These are phyloP conservation scores for Ophion costatus DNA, from an alignment of 2,888 invertebrate species.

Conservation along the genomic window DNA sequence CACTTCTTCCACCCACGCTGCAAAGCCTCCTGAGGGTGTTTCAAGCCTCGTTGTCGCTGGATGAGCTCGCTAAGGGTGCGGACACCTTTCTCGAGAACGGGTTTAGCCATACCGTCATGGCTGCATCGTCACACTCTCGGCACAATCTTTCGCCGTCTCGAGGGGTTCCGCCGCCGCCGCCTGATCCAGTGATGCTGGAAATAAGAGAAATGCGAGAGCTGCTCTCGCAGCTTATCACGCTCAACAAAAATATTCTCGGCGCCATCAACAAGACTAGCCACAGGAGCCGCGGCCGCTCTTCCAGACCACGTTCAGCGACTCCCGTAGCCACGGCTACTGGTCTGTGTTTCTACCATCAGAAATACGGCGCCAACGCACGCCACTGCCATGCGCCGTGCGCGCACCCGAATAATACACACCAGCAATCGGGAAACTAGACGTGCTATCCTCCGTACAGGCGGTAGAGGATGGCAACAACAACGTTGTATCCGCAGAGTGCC, in stretches of 20 bases:
- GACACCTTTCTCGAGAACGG: background rate
- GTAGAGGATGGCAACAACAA: too few species aligned
- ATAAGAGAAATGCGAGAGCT: background rate
- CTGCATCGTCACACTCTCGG: slow-evolving; percentile 21
- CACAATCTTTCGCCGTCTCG: background rate
- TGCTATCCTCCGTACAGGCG: too few species aligned
- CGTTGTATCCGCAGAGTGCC: too few species aligned
- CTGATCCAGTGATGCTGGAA: background rate
- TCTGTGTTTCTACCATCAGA: slow-evolving; percentile 23
- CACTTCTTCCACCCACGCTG: slow-evolving; percentile 46
- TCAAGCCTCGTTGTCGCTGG: slow-evolving; percentile 10
- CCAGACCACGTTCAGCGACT: slow-evolving; percentile 3
- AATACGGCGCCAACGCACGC: background rate
- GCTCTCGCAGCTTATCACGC: background rate
- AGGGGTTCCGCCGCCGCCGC: background rate
- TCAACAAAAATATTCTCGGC: background rate
- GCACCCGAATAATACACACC: too few species aligned
- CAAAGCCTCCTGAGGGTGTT: slow-evolving; percentile 1
- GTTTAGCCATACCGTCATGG: slow-evolving; percentile 30
- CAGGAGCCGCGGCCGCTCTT: background rate
- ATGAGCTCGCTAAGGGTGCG: background rate
- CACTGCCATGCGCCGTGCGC: slow-evolving; percentile 31
- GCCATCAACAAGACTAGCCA: background rate
- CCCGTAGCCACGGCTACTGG: slow-evolving; percentile 2
- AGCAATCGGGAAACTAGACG: too few species aligned